Evolutionary conservation across 2,113 vertebrate genomes (phyloP).

Genomic region (Esox niger): DNA sequence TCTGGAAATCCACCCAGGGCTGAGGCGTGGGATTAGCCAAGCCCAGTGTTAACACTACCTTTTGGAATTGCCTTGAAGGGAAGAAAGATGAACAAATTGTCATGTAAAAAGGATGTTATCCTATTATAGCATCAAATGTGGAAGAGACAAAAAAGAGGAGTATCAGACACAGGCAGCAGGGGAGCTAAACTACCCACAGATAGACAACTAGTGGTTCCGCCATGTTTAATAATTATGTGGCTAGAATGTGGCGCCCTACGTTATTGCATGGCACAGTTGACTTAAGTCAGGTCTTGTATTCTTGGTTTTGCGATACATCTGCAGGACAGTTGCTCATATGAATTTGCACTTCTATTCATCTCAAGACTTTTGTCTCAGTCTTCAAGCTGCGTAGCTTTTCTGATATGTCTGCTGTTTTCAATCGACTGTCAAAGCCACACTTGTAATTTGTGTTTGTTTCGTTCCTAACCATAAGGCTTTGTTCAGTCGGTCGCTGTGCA

Average conservation of each 20-base stretch:
- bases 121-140: conserved; percentile 16
- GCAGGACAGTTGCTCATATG: conserved; percentile 44
- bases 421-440: conserved; percentile 53
- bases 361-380: conserved; percentile 18
- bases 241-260: neutral
- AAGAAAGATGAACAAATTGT: neutral
- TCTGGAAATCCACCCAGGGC: neutral
- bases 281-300: conserved; percentile 44
- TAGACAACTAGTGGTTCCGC: conserved; percentile 25
- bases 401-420: conserved; percentile 51
- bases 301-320: conserved; percentile 41
- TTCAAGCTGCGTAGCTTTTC: conserved; percentile 14
- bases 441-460: conserved; percentile 57
- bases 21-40: conserved; percentile 14
- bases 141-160: neutral
- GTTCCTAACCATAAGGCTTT: conserved; percentile 46
- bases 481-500: conserved; percentile 54
- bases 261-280: conserved; percentile 17
- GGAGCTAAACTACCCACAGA: conserved; percentile 1
- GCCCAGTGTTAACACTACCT: conserved; percentile 3
- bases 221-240: conserved; percentile 37
- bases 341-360: conserved; percentile 25
- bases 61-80: conserved; percentile 14
- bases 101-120: conserved; percentile 32
- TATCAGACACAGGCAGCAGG: conserved; percentile 13